Evolutionary conservation across 2,113 vertebrate species (phyloP).

Genomic region (Chascanopsetta lugubris): DNA sequence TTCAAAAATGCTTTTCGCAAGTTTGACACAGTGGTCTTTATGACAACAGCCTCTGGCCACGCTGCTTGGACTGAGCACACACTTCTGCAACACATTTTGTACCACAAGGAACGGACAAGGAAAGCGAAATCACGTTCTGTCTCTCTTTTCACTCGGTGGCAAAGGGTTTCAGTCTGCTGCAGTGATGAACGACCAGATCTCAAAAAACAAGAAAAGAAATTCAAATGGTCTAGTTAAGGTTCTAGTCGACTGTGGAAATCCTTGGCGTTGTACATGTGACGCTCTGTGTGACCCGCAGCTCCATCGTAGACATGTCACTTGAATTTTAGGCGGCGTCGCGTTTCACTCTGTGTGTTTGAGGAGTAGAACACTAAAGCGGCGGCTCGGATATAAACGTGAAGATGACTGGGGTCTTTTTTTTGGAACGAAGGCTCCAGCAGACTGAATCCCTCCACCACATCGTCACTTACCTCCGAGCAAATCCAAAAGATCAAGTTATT

Average conservation of each 20-base stretch:
- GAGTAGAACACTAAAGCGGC: too few relatives aligned
- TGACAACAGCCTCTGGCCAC: conserved; percentile 69
- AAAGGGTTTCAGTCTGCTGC: conserved; percentile 75
- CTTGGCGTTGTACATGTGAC: too few relatives aligned
- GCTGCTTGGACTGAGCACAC: conserved; percentile 64
- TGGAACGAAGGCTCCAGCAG: conserved; percentile 67
- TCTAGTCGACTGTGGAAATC: too few relatives aligned
- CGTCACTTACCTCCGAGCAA: conserved; percentile 91
- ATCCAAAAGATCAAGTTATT: conserved; percentile 74
- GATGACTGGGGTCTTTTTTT: neutral
- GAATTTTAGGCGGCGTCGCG: conserved; percentile 9
- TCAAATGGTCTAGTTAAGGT: too few relatives aligned
- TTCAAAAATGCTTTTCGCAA: conserved; percentile 32
- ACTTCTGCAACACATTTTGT: conserved; percentile 63
- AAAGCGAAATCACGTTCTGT: conserved; percentile 46
- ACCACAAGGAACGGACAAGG: conserved; percentile 59
- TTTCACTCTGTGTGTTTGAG: neutral
- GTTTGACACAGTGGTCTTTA: conserved; percentile 65
- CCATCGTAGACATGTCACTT: conserved; percentile 13
- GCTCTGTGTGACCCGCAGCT: conserved; percentile 4
- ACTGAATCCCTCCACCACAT: conserved; percentile 86
- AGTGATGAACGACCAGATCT: conserved; percentile 12
- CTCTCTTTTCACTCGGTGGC: conserved; percentile 54
- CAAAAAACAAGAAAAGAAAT: too few relatives aligned
- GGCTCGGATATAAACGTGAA: too few relatives aligned